A percentile compares a stretch with the other conserved stretches of the same genome.
These are phyloP conservation scores for Limonius californicus DNA, from an alignment of 1,140 invertebrate species.

Conservation along the genomic window DNA sequence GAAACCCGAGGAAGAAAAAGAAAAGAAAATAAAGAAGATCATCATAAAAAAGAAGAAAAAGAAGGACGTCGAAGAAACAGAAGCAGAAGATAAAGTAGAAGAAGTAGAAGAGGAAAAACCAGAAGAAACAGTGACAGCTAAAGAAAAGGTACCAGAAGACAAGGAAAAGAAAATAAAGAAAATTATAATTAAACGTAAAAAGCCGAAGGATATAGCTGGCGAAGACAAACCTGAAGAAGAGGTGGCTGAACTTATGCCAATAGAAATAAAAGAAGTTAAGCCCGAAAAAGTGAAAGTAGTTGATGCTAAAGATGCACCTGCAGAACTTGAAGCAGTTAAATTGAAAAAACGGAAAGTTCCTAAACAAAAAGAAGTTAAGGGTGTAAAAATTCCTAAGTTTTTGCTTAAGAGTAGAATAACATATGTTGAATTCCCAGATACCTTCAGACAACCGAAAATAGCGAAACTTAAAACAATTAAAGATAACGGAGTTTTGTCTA, in stretches of 20 bases:
- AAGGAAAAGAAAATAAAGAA: neutral
- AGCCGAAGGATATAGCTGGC: slow-evolving; percentile 22
- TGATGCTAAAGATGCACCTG: slow-evolving; percentile 29
- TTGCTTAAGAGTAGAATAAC: slow-evolving; percentile 63
- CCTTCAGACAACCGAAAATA: slow-evolving; percentile 51
- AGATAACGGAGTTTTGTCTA: slow-evolving; percentile 63
- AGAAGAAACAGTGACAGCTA: slow-evolving; percentile 37
- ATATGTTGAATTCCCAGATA: slow-evolving; percentile 52
- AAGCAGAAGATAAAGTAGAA: neutral
- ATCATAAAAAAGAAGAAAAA: neutral
- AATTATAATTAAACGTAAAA: slow-evolving; percentile 3
- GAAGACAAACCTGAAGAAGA: too few species aligned
- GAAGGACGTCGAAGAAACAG: neutral
- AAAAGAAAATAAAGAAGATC: slow-evolving; percentile 52
- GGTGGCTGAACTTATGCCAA: too few species aligned
- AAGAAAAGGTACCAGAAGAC: slow-evolving; percentile 23
- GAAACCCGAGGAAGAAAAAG: slow-evolving; percentile 48
- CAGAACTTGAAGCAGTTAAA: slow-evolving; percentile 38
- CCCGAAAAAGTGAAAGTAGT: slow-evolving; percentile 32
- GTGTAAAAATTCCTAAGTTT: slow-evolving; percentile 58
- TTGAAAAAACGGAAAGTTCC: slow-evolving; percentile 37
- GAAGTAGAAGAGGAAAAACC: slow-evolving; percentile 48
- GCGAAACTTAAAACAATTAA: slow-evolving; percentile 53
- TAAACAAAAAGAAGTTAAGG: slow-evolving; percentile 43
- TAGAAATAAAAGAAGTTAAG: slow-evolving; percentile 20